A percentile compares a stretch with the other conserved stretches of the same genome.
Evolutionary conservation across 1,140 invertebrate genomes (phyloP).

Genomic region (Drosophila nasuta): DNA sequence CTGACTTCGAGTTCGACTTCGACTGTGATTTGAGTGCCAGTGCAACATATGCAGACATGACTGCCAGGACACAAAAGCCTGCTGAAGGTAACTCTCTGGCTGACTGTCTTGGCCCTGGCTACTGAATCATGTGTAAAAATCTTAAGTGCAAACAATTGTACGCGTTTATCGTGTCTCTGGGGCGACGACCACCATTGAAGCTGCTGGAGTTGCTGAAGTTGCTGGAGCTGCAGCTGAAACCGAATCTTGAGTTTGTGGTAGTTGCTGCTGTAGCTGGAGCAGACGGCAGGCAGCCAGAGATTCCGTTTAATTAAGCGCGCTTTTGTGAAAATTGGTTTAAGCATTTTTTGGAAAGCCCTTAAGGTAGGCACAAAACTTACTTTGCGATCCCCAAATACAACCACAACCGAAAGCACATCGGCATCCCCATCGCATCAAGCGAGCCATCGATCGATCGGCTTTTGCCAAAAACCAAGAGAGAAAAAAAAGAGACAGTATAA

Average conservation of each 20-base stretch:
- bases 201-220: constrained; percentile 1
- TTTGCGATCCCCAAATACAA: not conserved
- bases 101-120: constrained; percentile 58
- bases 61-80: constrained; percentile 60
- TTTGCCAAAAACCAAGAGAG: constrained; percentile 67
- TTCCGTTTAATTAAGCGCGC: constrained; percentile 80
- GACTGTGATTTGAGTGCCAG: constrained; percentile 71
- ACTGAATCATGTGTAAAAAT: constrained; percentile 85
- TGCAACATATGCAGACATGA: constrained; percentile 83
- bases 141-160: constrained; percentile 85
- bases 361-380: constrained; percentile 52
- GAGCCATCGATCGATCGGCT: constrained; percentile 50
- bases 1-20: not conserved
- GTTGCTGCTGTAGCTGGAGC: not conserved
- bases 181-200: constrained; percentile 84
- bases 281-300: constrained; percentile 50
- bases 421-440: constrained; percentile 19
- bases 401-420: not conserved
- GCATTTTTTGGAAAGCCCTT: constrained; percentile 79
- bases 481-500: constrained; percentile 18
- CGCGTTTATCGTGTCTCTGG: constrained; percentile 82
- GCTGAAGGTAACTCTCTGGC: constrained; percentile 22
- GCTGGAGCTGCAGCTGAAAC: constrained; percentile 28
- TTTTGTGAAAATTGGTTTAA: constrained; percentile 78
- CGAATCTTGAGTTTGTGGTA: not conserved